Evolutionary conservation across 1,140 invertebrate species (phyloP).

Genomic region (Bombyx mandarina): DNA sequence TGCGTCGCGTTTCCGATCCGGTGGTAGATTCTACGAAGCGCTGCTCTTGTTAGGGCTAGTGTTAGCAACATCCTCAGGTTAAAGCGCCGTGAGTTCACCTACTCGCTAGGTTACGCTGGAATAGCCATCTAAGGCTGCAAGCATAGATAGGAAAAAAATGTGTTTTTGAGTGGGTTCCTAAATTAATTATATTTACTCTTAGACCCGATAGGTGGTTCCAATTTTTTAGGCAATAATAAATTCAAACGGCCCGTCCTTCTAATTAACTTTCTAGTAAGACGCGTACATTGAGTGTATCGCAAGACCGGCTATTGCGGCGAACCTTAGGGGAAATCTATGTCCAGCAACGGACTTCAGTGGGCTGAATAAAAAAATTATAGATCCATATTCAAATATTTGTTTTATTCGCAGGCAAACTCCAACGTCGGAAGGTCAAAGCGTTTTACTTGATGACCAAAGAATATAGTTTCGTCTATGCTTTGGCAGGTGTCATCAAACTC

Average conservation of each 20-base stretch:
- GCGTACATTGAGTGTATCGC: background rate
- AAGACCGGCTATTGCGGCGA: background rate
- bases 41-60: too few species aligned
- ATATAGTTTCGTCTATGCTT: constrained; percentile 33
- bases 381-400: background rate
- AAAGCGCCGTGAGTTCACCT: too few species aligned
- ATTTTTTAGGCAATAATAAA: too few species aligned
- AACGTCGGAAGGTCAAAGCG: constrained; percentile 39
- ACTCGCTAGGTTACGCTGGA: too few species aligned
- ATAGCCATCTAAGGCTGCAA: too few species aligned
- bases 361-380: too few species aligned
- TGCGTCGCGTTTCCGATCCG: too few species aligned
- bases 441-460: constrained; percentile 39
- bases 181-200: background rate
- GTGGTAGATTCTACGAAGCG: too few species aligned
- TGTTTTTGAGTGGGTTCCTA: too few species aligned
- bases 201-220: background rate
- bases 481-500: constrained; percentile 35
- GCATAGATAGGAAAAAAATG: too few species aligned
- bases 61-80: too few species aligned
- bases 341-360: background rate
- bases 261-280: background rate
- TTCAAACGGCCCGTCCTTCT: background rate
- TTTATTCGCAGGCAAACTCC: constrained; percentile 34
- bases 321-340: background rate